Evolutionary conservation across 2,888 invertebrate species (phyloP), one percentile per base, ranked within the genome.

Genomic region (Agrochola lychnidis): DNA sequence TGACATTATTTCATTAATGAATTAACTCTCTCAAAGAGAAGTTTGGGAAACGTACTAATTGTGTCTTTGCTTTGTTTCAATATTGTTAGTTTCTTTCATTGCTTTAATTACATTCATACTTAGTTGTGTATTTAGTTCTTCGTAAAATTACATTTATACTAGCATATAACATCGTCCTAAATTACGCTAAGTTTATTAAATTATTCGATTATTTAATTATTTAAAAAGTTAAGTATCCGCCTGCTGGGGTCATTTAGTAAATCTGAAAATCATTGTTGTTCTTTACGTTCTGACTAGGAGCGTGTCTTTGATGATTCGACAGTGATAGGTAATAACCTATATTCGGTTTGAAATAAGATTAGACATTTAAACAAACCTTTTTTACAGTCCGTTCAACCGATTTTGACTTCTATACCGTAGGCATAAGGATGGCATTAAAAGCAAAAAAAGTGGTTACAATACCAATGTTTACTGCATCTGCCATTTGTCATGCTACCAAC

Each of bases 1-100:
- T 67, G 56, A 64, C 40, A 69, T 68, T 69, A 70, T 36, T 59
- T 53, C 48, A 45, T 82, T 74, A 71, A 78, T 75, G 67, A 67
- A 82, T 75, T 70, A 70, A 82, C 48, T 67, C 10, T 19, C n/a
- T 45, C 36, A 22, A 36, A 73, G n/a, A 61, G 40, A 73, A 70
- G 57, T 74, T 79, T 16, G 22, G 22, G 25, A 36, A 42, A 67
- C 48, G 5, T 16, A 69, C 22, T 73, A 36, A 70, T 57, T 70
- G 19, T 67, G 19, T 56, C 0, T n/a, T 67, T 53, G 22, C 30
- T 68, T 67, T 63, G 59, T 61, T 36, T 51, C n/a, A 40, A 42
- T 56, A 22, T 12, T 66, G 22, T 56, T 62, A 48, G n/a, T 64
- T 51, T 59, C 1, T 22, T 25, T 56, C 14, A 45, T 40, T 79